These are phyloP conservation scores for Sylvicola cinctus DNA, from an alignment of 2,888 invertebrate species.

Conservation along the genomic window DNA sequence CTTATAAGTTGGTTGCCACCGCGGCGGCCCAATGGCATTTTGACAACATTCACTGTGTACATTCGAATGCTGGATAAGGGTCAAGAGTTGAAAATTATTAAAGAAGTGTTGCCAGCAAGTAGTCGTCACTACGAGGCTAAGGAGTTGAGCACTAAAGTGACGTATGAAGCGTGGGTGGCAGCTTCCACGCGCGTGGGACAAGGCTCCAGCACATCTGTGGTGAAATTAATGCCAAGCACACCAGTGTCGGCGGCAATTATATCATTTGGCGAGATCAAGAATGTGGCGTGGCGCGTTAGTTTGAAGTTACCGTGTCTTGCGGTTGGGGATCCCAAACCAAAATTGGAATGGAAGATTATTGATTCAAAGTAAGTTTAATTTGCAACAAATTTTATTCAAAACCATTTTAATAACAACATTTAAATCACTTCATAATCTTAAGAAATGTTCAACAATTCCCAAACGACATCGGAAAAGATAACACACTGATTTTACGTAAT, in stretches of 20 bases:
- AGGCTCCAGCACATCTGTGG: slow-evolving; percentile 34
- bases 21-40: slow-evolving; percentile 35
- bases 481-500: slow-evolving; percentile 27
- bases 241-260: slow-evolving; percentile 29
- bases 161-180: slow-evolving; percentile 39
- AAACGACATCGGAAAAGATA: slow-evolving; percentile 27
- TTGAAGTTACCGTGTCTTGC: slow-evolving; percentile 30
- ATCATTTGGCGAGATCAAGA: slow-evolving; percentile 31
- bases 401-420: no score
- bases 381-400: no score
- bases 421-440: not conserved
- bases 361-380: slow-evolving; percentile 18
- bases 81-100: slow-evolving; percentile 29
- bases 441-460: slow-evolving; percentile 17
- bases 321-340: slow-evolving; percentile 31
- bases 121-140: slow-evolving; percentile 30
- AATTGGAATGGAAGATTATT: slow-evolving; percentile 29
- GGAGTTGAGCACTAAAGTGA: slow-evolving; percentile 29
- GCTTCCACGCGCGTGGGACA: slow-evolving; percentile 39
- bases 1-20: slow-evolving; percentile 46
- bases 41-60: slow-evolving; percentile 39
- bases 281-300: slow-evolving; percentile 31
- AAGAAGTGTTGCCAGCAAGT: slow-evolving; percentile 23
- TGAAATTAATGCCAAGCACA: slow-evolving; percentile 27
- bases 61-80: slow-evolving; percentile 31